These are phyloP conservation scores for Diachasmimorpha longicaudata DNA, from an alignment of 1,140 invertebrate genomes.

Conservation along the genomic window DNA sequence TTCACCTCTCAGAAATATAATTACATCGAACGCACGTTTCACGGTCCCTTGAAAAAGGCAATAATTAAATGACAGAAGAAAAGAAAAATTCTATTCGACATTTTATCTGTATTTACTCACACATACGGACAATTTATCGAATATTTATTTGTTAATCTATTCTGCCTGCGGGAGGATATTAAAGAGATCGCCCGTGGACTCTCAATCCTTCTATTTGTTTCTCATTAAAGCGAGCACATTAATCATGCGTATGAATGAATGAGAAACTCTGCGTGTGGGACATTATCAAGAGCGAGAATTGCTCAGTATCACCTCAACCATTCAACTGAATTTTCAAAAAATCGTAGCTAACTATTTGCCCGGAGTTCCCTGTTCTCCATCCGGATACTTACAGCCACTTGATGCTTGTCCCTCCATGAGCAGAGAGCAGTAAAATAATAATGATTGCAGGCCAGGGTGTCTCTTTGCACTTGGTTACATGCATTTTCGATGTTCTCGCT, in stretches of 20 bases:
- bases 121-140: not conserved
- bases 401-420: constrained; percentile 53
- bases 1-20: constrained; percentile 23
- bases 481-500: constrained; percentile 39
- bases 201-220: constrained; percentile 49
- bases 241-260: constrained; percentile 44
- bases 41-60: not conserved
- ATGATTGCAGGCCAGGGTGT: constrained; percentile 27
- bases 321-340: not conserved
- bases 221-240: constrained; percentile 58
- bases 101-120: not conserved
- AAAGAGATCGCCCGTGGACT: constrained; percentile 25
- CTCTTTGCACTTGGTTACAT: constrained; percentile 42
- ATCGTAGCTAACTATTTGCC: too few relatives aligned
- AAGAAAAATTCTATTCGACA: not conserved
- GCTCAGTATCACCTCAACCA: too few relatives aligned
- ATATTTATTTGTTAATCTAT: not conserved
- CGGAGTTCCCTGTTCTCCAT: not conserved
- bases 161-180: constrained; percentile 11
- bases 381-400: constrained; percentile 61
- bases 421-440: constrained; percentile 45
- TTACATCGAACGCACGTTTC: constrained; percentile 28
- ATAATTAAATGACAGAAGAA: not conserved
- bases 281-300: not conserved
- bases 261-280: constrained; percentile 19